Conservation (phyloP, 2,113 vertebrate species). For the Melanotaenia duboulayi region DNA sequence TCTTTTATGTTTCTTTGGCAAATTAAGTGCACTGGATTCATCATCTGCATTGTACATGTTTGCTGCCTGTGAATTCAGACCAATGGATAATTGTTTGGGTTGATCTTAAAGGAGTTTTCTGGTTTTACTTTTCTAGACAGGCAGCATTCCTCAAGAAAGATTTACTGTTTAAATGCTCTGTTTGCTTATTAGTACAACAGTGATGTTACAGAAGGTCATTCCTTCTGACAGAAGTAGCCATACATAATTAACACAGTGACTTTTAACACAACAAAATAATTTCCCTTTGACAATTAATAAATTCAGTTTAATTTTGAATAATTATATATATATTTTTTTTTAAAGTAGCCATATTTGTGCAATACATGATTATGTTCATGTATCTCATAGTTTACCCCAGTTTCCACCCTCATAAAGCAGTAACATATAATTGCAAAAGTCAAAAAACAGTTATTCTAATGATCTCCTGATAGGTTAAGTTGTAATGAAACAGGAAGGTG, state of each 20-base stretch:
- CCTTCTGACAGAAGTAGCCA: background rate
- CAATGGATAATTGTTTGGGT: background rate
- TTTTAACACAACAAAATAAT: too few relatives aligned
- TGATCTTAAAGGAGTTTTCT: background rate
- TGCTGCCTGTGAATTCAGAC: background rate
- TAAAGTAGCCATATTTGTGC: background rate
- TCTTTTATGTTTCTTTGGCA: background rate
- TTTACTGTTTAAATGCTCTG: background rate
- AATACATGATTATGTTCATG: conserved; percentile 8
- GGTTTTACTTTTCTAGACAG: too few relatives aligned
- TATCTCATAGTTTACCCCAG: background rate
- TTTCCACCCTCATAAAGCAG: background rate
- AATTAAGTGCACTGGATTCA: background rate
- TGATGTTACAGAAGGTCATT: background rate
- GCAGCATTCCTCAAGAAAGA: too few relatives aligned
- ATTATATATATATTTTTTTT: too few relatives aligned
- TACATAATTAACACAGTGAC: background rate
- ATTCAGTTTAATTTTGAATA: too few relatives aligned
- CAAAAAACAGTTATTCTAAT: background rate
- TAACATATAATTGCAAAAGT: too few relatives aligned
- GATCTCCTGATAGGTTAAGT: background rate
- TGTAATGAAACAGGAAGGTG: background rate
- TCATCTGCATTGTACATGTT: too few relatives aligned
- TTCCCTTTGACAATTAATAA: too few relatives aligned
- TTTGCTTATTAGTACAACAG: too few relatives aligned